Base-by-base conservation (phyloP, 2,888 invertebrate genomes). In the Hypsopygia costalis region DNA sequence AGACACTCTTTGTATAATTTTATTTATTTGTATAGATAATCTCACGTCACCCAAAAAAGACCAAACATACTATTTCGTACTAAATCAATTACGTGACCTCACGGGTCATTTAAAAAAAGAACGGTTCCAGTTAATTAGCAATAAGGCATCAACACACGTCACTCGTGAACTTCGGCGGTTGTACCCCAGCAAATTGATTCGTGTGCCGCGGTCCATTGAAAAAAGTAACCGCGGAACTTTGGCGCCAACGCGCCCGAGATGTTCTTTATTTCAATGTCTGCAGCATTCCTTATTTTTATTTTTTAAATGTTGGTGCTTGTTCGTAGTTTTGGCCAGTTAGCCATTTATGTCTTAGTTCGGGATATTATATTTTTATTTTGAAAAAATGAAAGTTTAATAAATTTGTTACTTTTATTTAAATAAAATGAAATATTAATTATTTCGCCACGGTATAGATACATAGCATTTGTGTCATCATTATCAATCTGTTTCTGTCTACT, bases 171-270 rank as follows among this genome's bases (percentile, higher is more conserved):
- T 69, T 47, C 60, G 56, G 59, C 63, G 65, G 58, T 57, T 68
- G 77, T 73, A 69, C 66, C 62, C 48, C 61, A 80, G 81, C 82
- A 85, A 85, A 85, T 85, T 85, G 82, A 83, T 82, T 74, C 78
- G 75, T 25, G 25, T 25, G 25, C 25, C 16, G n/a, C 75, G 76
- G 73, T 55, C 63, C 45, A 44, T 49, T 45, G 54, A 65, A 71
- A 70, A 74, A 71, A 63, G 49, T 55, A 62, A 61, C 70, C 56
- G 51, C 57, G 75, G 79, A 80, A 78, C 79, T 79, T 77, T 82
- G 87, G 87, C 87, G 87, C 87, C 87, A 85, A 81, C 83, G 78
- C 77, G 70, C 79, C 78, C 71, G 68, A 59, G 73, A 69, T 75
- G 74, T 58, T 68, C 77, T 81, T 82, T 82, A 82, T 81, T 75